Conservation (phyloP, 2,888 invertebrate species). For the Trichacis sp. region DNA sequence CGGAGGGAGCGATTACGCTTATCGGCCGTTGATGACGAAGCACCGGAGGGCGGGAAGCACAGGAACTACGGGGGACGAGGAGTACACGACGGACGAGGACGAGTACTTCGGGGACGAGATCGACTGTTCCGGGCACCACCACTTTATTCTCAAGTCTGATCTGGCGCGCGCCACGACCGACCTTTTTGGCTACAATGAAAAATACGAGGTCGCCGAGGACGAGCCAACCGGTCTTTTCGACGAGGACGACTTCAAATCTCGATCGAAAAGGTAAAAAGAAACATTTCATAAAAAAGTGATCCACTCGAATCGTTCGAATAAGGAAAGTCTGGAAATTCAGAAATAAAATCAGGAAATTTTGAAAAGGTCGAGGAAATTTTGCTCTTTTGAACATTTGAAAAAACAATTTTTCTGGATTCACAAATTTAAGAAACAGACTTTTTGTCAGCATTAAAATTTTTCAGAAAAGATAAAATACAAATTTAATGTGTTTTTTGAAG, state of each 20-base stretch:
- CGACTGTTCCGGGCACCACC: constrained; percentile 61
- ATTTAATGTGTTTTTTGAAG: too few relatives aligned
- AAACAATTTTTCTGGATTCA: too few relatives aligned
- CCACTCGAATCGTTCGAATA: too few relatives aligned
- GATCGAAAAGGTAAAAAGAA: constrained; percentile 39
- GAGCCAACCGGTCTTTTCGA: constrained; percentile 69
- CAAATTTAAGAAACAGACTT: too few relatives aligned
- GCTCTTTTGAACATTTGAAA: too few relatives aligned
- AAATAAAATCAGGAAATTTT: too few relatives aligned
- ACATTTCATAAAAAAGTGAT: too few relatives aligned
- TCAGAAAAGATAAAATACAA: too few relatives aligned
- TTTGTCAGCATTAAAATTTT: too few relatives aligned
- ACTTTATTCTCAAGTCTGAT: constrained; percentile 61
- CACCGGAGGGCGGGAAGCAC: constrained; percentile 68
- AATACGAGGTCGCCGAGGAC: constrained; percentile 55
- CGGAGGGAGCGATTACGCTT: constrained; percentile 60
- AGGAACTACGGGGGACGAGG: constrained; percentile 72
- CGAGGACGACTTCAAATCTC: constrained; percentile 57
- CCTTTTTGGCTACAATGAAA: constrained; percentile 57
- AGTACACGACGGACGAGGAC: constrained; percentile 71
- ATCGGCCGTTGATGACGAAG: constrained; percentile 62
- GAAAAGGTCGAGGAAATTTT: too few relatives aligned
- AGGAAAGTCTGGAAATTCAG: too few relatives aligned
- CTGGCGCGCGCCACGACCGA: constrained; percentile 62
- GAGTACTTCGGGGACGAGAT: constrained; percentile 69